Evolutionary conservation across 1,140 invertebrate genomes (phyloP).

Genomic region (Holcopasites calliopsidis): DNA sequence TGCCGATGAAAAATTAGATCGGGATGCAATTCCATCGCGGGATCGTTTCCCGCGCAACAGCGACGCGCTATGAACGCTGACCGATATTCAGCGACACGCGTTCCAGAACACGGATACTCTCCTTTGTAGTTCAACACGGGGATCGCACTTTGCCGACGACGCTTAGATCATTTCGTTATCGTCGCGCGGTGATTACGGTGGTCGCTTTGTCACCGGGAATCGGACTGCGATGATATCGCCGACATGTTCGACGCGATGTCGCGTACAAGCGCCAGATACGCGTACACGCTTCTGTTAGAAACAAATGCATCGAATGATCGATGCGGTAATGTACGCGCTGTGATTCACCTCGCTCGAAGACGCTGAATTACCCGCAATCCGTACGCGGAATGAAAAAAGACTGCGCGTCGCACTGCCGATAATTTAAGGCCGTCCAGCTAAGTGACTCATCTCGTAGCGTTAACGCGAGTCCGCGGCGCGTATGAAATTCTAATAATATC

Average conservation of each 20-base stretch:
- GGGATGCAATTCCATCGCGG: neutral
- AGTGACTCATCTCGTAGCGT: neutral
- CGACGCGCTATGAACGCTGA: neutral
- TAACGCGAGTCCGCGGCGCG: neutral
- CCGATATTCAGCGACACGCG: neutral
- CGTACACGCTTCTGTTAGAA: neutral
- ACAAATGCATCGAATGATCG: neutral
- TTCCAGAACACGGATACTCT: neutral
- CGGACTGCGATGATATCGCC: neutral
- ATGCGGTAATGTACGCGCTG: neutral
- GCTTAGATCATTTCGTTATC: conserved; percentile 16
- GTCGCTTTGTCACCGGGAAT: conserved; percentile 3
- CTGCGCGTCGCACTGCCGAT: neutral
- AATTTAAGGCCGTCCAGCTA: conserved; percentile 1
- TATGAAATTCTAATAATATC: conserved; percentile 2
- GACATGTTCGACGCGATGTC: neutral
- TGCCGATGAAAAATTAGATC: conserved; percentile 10
- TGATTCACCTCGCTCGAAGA: neutral
- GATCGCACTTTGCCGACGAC: neutral
- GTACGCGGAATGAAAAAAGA: neutral
- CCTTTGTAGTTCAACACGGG: neutral
- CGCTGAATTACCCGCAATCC: neutral
- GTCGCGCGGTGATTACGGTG: neutral
- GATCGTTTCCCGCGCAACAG: conserved; percentile 1
- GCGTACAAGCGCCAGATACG: no score